Percentiles rank a stretch among this genome's conserved stretches.
These are phyloP conservation scores for Chrysomallon squamiferum DNA, from an alignment of 1,140 invertebrate genomes.

Conservation along the genomic window DNA sequence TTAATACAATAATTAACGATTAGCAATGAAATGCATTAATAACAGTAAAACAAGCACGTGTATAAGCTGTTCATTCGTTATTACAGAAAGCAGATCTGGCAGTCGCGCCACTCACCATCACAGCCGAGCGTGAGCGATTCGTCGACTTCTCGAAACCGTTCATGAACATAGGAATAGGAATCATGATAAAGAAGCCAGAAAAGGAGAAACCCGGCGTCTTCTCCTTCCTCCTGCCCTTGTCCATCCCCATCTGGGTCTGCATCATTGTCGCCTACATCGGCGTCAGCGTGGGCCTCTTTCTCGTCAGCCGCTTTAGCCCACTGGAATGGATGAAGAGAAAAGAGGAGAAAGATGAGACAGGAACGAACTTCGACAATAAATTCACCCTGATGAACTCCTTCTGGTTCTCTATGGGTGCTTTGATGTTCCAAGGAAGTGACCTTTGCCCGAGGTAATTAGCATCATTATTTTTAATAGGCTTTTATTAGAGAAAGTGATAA, in stretches of 20 bases:
- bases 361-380: conserved; percentile 66
- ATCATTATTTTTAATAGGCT: no score
- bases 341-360: conserved; percentile 76
- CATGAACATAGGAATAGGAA: conserved; percentile 62
- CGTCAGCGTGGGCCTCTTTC: conserved; percentile 91
- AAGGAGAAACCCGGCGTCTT: conserved; percentile 95
- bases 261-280: conserved; percentile 89
- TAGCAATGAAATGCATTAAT: no score
- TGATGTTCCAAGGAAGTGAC: conserved; percentile 98
- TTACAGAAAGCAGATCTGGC: conserved; percentile 59
- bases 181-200: conserved; percentile 94
- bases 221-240: conserved; percentile 96
- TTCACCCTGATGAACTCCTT: conserved; percentile 74
- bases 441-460: conserved; percentile 61
- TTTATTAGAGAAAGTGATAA: no score
- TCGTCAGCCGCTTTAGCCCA: conserved; percentile 86
- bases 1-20: no score
- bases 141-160: conserved; percentile 64
- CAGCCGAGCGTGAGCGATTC: conserved; percentile 51
- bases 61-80: no score
- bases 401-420: conserved; percentile 95
- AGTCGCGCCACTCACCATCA: conserved; percentile 61
- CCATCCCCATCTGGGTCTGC: conserved; percentile 97
- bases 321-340: conserved; percentile 85
- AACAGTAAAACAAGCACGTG: no score